Base-by-base conservation (phyloP, 92 coral and sea anemone species). In the Palythoa grandis region DNA sequence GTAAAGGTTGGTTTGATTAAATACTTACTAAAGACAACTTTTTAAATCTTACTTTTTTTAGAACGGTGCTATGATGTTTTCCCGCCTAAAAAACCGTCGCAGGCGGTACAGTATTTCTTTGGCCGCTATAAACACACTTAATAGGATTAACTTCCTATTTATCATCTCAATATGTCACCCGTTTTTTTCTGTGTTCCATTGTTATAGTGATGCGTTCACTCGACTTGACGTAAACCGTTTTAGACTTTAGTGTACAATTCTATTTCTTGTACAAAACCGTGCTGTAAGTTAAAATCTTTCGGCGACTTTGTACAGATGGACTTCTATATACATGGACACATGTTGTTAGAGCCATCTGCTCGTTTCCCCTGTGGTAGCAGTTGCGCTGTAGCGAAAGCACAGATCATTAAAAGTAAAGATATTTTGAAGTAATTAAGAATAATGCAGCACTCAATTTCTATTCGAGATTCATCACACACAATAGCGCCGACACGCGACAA, bases 81-180 rank as follows among this genome's bases (percentile, higher is more conserved):
- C 87, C 88, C 87, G 56, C 70, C 70, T 74, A 75, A 68, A 86
- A 56, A 77, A 52, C 29, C 40, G 47, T 52, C 47, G 56, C 68
- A 67, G 67, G 74, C 58, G 83, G 63, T 82, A 76, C 84, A 67
- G 82, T 87, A 65, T 25, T 79, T 29, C 61, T 68, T 90, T 87
- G 79, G 82, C 70, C 79, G 82, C 84, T 92, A 90, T 94, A 88
- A 90, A 90, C 86, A 74, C 57, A 63, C 92, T 85, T 94, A 94
- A 94, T 90, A 89, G 91, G 98, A 92, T 92, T 92, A 94, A 86
- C 88, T 90, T 89, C 88, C 94, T 94, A 86, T 89, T 94, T 93
- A 85, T 75, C 85, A 47, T 88, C 87, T 88, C 83, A 85, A 90
- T 82, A 74, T 69, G 88, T 92, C 95, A 92, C 93, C 93, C 89